Base-by-base conservation (phyloP, 2,888 invertebrate species). In the Aradus depressus region DNA sequence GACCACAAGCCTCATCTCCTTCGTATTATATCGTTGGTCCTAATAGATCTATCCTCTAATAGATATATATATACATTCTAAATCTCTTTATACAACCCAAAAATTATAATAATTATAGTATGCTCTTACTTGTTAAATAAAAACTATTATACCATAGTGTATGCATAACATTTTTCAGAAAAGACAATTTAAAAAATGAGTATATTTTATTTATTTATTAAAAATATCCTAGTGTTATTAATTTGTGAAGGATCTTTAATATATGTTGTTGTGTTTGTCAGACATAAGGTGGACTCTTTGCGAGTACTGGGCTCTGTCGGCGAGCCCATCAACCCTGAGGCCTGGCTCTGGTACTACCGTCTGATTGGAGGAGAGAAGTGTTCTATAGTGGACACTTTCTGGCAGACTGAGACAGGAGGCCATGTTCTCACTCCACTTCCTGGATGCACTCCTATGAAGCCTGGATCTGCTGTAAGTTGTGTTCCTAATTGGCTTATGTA, bases 361-460 rank as follows among this genome's bases (percentile, higher is more conserved):
- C 65, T 81, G 25, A 77, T 95, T 22, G 95, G 95, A 3, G 76
- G 79, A 55, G 78, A 79, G 41, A 80, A 78, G 57, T 91, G 91
- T 69, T 89, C 95, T 50, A 85, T 99, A 64, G 90, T 88, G 0
- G 98, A 99, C 67, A 99, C 98, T 0, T 98, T 93, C 71, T 98
- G 97, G 97, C 98, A 98, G 72, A 98, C 98, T 0, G 98, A 98
- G 74, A 98, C 97, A 4, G 97, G 97, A 6, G 97, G 97, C 1
- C 96, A 97, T 70, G 89, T 96, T 18, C 76, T 98, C 41, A 93
- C 96, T 28, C 91, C 96, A 26, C 70, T 98, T 44, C 97, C 98
- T 0, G 96, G 95, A 18, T 91, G 90, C 18, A 95, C 90, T 2
- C 89, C 92, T 12, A 89, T 92, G 80, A 98, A 98, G 70, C 97